Conservation (phyloP, 2,888 invertebrate genomes). For the Leistus spinibarbis region DNA sequence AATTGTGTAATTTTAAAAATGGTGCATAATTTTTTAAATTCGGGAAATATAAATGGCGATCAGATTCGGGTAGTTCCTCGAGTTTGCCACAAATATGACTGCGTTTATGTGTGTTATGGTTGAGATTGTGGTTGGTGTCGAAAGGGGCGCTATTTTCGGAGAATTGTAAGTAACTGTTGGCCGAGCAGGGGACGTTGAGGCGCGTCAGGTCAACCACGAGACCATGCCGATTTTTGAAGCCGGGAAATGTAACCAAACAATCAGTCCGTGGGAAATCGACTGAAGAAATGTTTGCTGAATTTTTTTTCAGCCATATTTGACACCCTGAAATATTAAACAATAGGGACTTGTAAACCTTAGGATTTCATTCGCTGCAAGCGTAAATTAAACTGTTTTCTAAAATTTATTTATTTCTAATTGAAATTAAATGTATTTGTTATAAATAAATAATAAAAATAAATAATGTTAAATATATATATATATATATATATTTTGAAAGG, state of each 20-base stretch:
- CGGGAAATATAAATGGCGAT: slow-evolving; percentile 67
- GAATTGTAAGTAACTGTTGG: slow-evolving; percentile 66
- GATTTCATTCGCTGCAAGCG: too few species aligned
- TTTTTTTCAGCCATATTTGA: slow-evolving; percentile 60
- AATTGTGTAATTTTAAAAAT: slow-evolving; percentile 65
- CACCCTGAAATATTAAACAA: slow-evolving; percentile 63
- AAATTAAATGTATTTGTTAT: too few species aligned
- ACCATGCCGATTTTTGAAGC: slow-evolving; percentile 58
- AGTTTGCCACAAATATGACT: slow-evolving; percentile 70
- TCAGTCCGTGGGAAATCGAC: slow-evolving; percentile 61
- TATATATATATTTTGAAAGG: too few species aligned
- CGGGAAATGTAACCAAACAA: slow-evolving; percentile 64
- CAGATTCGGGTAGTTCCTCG: slow-evolving; percentile 66
- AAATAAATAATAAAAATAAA: too few species aligned
- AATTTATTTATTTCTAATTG: too few species aligned
- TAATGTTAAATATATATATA: too few species aligned
- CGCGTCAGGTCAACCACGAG: slow-evolving; percentile 69
- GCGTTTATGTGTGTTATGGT: slow-evolving; percentile 47
- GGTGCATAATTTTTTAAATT: slow-evolving; percentile 56
- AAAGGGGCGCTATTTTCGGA: slow-evolving; percentile 50
- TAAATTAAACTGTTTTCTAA: too few species aligned
- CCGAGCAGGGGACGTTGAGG: slow-evolving; percentile 72
- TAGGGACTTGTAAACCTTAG: too few species aligned
- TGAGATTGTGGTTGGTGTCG: slow-evolving; percentile 27
- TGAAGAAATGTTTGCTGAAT: slow-evolving; percentile 61